Percentiles rank a stretch among this genome's conserved stretches.
Conservation (phyloP, 2,888 invertebrate genomes). For the Cantharis rustica region DNA sequence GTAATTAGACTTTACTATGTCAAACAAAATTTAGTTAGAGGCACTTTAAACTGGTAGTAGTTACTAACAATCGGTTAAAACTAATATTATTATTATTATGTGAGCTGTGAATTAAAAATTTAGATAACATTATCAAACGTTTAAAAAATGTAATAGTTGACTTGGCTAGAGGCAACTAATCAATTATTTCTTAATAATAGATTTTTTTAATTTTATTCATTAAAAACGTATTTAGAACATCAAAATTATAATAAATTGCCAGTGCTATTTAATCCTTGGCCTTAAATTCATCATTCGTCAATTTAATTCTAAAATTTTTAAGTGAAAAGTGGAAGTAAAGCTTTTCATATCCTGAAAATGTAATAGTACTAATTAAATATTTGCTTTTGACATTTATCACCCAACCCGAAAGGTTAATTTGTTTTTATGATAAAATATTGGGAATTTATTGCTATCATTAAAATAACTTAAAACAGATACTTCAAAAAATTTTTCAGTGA, state of each 20-base stretch:
- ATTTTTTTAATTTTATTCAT: neutral
- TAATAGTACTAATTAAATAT: neutral
- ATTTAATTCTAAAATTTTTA: neutral
- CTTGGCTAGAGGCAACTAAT: neutral
- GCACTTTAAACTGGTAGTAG: neutral
- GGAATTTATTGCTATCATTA: no score
- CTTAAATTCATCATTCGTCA: neutral
- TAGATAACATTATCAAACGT: neutral
- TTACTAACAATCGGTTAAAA: neutral
- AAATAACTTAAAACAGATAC: no score
- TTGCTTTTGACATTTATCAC: neutral
- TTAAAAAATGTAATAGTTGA: neutral
- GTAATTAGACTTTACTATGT: neutral
- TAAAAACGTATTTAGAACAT: neutral
- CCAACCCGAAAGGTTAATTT: neutral
- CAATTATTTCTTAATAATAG: neutral
- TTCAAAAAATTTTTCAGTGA: no score
- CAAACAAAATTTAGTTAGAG: neutral
- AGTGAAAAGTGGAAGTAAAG: neutral
- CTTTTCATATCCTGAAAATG: neutral
- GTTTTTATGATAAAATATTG: neutral
- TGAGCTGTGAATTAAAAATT: neutral
- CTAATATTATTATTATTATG: neutral
- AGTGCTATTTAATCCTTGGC: neutral
- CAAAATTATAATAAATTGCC: neutral